These are phyloP conservation scores for Drosophila niveifrons DNA, from an alignment of 2,888 invertebrate genomes.

Conservation along the genomic window DNA sequence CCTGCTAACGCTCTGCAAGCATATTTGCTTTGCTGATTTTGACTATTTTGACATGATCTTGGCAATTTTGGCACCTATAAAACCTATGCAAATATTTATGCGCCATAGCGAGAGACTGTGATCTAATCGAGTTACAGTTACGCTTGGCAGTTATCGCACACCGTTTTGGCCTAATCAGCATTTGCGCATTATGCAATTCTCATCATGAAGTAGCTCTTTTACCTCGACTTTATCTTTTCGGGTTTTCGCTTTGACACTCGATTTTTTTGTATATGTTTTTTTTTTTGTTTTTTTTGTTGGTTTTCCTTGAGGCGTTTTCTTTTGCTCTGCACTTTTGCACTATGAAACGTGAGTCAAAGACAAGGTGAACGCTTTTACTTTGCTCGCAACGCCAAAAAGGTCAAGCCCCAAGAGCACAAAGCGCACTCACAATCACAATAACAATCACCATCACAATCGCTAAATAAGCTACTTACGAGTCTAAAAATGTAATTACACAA, in stretches of 20 bases:
- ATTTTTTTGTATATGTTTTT: slow-evolving; percentile 15
- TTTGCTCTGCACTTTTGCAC: slow-evolving; percentile 53
- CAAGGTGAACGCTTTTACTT: slow-evolving; percentile 62
- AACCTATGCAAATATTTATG: slow-evolving; percentile 58
- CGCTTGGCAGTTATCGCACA: slow-evolving; percentile 15
- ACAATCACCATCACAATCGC: slow-evolving; percentile 16
- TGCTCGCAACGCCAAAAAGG: slow-evolving; percentile 38
- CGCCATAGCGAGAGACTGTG: slow-evolving; percentile 35
- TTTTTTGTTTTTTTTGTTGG: slow-evolving; percentile 8
- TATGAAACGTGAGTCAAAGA: slow-evolving; percentile 48
- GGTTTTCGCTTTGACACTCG: slow-evolving; percentile 11
- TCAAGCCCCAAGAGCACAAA: slow-evolving; percentile 52
- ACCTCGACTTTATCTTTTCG: slow-evolving; percentile 18
- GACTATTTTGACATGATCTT: slow-evolving; percentile 55
- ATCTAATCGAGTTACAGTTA: slow-evolving; percentile 47
- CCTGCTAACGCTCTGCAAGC: slow-evolving; percentile 8
- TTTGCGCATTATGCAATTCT: slow-evolving; percentile 35
- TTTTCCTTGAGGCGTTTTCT: slow-evolving; percentile 26
- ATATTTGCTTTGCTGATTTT: slow-evolving; percentile 41
- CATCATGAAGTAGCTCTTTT: slow-evolving; percentile 10
- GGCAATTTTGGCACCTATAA: slow-evolving; percentile 68
- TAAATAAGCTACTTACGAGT: neutral
- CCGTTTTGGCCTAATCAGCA: slow-evolving; percentile 19
- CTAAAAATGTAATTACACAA: neutral
- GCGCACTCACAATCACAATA: slow-evolving; percentile 28